Percentiles rank a stretch among this genome's conserved stretches.
Evolutionary conservation across 1,140 invertebrate genomes (phyloP).

Genomic region (Kradibia gibbosae): DNA sequence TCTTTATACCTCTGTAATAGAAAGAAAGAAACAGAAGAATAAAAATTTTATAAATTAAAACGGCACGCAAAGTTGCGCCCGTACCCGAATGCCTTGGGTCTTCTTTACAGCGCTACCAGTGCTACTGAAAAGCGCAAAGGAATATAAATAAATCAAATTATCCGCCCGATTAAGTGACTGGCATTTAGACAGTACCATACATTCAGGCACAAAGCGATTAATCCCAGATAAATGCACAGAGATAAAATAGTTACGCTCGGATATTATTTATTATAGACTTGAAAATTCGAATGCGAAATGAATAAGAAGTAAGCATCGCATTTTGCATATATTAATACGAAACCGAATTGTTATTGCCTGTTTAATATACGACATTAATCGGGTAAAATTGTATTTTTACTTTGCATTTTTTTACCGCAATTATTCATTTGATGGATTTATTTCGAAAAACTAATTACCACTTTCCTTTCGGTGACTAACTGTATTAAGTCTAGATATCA

Average conservation of each 20-base stretch:
- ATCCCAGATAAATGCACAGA: conserved; percentile 5
- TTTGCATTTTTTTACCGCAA: not conserved
- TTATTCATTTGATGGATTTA: too few relatives aligned
- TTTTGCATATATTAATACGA: not conserved
- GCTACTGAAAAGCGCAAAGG: not conserved
- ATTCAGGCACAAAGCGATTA: conserved; percentile 3
- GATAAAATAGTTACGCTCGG: conserved; percentile 5
- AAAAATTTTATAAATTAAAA: not conserved
- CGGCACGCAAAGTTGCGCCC: not conserved
- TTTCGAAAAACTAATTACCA: too few relatives aligned
- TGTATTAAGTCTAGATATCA: too few relatives aligned
- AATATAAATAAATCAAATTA: conserved; percentile 7
- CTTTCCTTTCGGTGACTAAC: too few relatives aligned
- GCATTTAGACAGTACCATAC: not conserved
- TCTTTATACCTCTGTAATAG: not conserved
- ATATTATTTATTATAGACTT: not conserved
- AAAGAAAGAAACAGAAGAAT: not conserved
- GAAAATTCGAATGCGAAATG: not conserved
- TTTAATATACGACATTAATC: not conserved
- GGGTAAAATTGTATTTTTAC: not conserved
- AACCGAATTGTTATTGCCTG: not conserved
- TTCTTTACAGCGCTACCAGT: not conserved
- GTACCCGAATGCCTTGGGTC: not conserved
- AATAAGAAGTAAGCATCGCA: not conserved
- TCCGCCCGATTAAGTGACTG: conserved; percentile 15